Percentiles rank a stretch among this genome's conserved stretches.
Evolutionary conservation across 2,797 vertebrate genomes (phyloP).

Genomic region (Pelodytes ibericus): DNA sequence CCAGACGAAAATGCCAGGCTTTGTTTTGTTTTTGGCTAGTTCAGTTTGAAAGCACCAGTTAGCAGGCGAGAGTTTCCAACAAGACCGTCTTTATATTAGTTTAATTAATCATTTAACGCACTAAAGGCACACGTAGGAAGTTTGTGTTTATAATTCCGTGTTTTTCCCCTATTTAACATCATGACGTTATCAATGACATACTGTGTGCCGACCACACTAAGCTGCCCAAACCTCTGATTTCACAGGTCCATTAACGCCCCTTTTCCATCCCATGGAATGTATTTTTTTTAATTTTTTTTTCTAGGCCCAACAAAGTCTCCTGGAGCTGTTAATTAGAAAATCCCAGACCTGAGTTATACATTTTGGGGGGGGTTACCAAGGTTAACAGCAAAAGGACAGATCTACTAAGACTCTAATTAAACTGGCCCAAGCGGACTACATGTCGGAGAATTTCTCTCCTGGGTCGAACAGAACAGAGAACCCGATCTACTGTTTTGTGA

Average conservation of each 20-base stretch:
- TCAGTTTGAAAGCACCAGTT: slow-evolving; percentile 62
- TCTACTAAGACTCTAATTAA: too few species aligned
- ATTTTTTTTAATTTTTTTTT: too few species aligned
- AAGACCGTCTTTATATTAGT: slow-evolving; percentile 78
- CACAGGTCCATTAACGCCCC: neutral
- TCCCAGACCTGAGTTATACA: too few species aligned
- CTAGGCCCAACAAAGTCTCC: too few species aligned
- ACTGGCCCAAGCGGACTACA: too few species aligned
- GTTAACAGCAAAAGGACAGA: too few species aligned
- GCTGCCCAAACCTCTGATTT: neutral
- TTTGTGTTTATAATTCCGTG: slow-evolving; percentile 36
- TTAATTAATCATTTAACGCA: slow-evolving; percentile 72
- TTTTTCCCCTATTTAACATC: slow-evolving; percentile 20
- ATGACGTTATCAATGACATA: slow-evolving; percentile 38
- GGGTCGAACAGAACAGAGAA: too few species aligned
- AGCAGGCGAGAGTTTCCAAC: slow-evolving; percentile 65
- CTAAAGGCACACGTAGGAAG: slow-evolving; percentile 67
- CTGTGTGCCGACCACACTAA: slow-evolving; percentile 19
- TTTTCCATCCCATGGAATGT: too few species aligned
- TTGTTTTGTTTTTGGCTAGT: slow-evolving; percentile 72
- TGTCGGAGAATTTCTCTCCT: too few species aligned
- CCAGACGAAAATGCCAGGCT: slow-evolving; percentile 73
- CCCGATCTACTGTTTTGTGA: too few species aligned
- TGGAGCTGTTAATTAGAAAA: too few species aligned
- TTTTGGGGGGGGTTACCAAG: too few species aligned